Base-by-base conservation (phyloP, 2,888 invertebrate genomes). In the Melipona bicolor region DNA sequence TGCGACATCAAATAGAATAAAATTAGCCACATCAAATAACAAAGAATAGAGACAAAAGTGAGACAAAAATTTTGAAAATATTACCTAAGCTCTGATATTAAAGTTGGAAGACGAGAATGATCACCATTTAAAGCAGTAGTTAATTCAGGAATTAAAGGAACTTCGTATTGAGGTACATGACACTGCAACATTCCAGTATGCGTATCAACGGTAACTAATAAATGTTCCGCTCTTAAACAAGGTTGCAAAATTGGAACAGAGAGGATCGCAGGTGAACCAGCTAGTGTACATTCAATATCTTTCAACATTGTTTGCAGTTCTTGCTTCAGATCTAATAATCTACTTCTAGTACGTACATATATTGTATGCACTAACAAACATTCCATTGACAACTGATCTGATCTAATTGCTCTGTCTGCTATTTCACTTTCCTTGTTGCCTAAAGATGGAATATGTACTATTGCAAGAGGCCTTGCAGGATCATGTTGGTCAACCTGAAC, bases 381-480 rank as follows among this genome's bases (percentile, higher is more conserved):
- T 95, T 99, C 99, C 97, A 99, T 98, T 9, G 99, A 98, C n/a
- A 99, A 96, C 91, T 98, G 97, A 95, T 98, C 98, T 43, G 98
- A 98, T 89, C 98, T 96, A 64, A 98, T 97, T 21, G 98, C 98
- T 87, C 97, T 95, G 91, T 97, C 97, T 1, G 97, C 96, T 75
- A 97, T 96, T 94, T 97, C 97, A 77, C 95, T 95, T 91, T 96
- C 96, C 95, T 97, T 96, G 95, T 96, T 96, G 93, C 97, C 96
- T 92, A 97, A 92, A 3, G 96, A 96, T 32, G 97, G 97, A 24
- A 97, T 95, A 93, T 97, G 97, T 36, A 96, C 95, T 2, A 97
- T 96, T 3, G 96, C 96, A 61, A 98, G 95, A 0, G 98, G 97
- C 76, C 97, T 96, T 0, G 97, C 97, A 21, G 97, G 96, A 94